Evolutionary conservation across 1,140 invertebrate species (phyloP).

Genomic region (Bombus turneri): DNA sequence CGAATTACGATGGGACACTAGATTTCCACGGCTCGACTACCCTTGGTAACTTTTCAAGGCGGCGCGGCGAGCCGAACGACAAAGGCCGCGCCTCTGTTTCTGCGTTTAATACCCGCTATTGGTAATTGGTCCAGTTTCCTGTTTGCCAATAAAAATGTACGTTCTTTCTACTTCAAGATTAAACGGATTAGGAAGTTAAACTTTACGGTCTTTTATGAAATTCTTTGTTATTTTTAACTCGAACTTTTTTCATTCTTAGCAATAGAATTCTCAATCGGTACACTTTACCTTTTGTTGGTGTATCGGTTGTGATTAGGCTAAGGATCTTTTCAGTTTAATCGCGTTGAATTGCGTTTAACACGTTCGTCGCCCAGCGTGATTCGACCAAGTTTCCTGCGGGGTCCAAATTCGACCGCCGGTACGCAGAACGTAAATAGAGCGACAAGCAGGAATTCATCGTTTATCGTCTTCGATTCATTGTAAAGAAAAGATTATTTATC

Average conservation of each 20-base stretch:
- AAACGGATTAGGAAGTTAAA: background rate
- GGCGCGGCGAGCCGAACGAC: slow-evolving; percentile 22
- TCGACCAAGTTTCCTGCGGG: too few species aligned
- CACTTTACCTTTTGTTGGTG: background rate
- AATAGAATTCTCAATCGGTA: background rate
- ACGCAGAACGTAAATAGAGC: too few species aligned
- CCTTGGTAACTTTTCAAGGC: slow-evolving; percentile 51
- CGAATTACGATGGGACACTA: slow-evolving; percentile 68
- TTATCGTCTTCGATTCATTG: too few species aligned
- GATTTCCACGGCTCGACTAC: slow-evolving; percentile 49
- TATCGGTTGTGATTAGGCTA: background rate
- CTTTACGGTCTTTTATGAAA: too few species aligned
- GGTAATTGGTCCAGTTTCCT: slow-evolving; percentile 11
- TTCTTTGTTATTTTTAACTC: background rate
- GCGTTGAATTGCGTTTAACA: too few species aligned
- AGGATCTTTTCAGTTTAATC: too few species aligned
- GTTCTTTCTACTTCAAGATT: background rate
- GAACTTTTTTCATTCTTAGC: background rate
- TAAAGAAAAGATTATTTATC: too few species aligned
- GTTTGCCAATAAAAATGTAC: background rate
- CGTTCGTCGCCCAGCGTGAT: too few species aligned
- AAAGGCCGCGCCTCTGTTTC: slow-evolving; percentile 26
- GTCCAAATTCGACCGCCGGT: too few species aligned
- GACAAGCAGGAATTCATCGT: too few species aligned
- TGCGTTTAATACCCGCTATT: slow-evolving; percentile 14